Conservation (phyloP, 2,888 invertebrate genomes). For the Sisyra nigra region DNA sequence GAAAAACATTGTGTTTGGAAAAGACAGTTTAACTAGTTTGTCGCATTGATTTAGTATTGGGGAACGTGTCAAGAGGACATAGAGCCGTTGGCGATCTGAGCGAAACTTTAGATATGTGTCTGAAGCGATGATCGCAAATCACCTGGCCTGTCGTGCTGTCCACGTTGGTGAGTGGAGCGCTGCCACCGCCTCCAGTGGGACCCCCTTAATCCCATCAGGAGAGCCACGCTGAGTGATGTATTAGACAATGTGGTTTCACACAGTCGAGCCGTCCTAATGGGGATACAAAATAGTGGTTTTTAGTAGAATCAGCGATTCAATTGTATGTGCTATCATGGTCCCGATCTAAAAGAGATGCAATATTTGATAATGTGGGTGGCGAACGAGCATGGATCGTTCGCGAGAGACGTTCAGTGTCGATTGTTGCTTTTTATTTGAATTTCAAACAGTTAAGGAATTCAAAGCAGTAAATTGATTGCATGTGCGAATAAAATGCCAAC, state of each 20-base stretch:
- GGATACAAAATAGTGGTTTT: conserved; percentile 1
- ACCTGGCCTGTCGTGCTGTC: conserved; percentile 6
- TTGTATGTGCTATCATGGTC: background rate
- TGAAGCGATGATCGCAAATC: conserved; percentile 6
- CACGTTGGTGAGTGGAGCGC: background rate
- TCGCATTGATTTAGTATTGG: too few species aligned
- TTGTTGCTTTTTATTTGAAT: background rate
- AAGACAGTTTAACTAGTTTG: too few species aligned
- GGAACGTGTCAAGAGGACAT: too few species aligned
- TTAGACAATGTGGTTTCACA: conserved; percentile 1
- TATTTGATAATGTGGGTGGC: too few species aligned
- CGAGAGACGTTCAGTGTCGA: too few species aligned
- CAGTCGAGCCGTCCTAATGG: conserved; percentile 1
- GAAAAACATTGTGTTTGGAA: too few species aligned
- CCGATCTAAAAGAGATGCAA: too few species aligned
- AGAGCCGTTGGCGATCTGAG: too few species aligned
- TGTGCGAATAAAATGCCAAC: conserved; percentile 13
- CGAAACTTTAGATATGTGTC: too few species aligned
- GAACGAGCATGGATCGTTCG: too few species aligned
- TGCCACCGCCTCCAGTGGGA: conserved; percentile 1
- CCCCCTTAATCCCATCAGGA: background rate
- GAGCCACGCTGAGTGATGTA: conserved; percentile 1
- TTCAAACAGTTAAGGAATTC: conserved; percentile 2
- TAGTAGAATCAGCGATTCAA: background rate
- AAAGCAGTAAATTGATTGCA: conserved; percentile 9